Conservation (phyloP, 2,113 vertebrate species). For the Dicerorhinus sumatrensis region DNA sequence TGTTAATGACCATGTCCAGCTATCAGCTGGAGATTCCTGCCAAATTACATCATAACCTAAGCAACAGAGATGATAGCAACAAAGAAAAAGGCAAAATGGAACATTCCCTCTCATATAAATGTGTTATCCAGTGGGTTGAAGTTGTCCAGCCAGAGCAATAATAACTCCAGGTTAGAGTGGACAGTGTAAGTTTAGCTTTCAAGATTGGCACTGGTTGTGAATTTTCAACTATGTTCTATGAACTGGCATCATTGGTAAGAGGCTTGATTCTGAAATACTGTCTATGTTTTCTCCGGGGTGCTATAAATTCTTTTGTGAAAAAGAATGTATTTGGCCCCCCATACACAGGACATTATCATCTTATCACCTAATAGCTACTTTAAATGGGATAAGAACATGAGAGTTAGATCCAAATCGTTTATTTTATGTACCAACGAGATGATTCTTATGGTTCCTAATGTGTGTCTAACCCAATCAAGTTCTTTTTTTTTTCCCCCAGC, state of each 20-base stretch:
- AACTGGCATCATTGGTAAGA: not conserved
- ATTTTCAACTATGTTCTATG: not conserved
- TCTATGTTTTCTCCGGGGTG: not conserved
- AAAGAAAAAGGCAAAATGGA: conserved; percentile 78
- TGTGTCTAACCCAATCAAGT: not conserved
- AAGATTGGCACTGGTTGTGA: not conserved
- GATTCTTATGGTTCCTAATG: not conserved
- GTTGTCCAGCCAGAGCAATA: not conserved
- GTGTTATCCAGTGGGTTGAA: conserved; percentile 1
- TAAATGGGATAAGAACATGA: conserved; percentile 35
- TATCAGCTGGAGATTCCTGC: conserved; percentile 71
- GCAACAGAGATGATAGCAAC: conserved; percentile 77
- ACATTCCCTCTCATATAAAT: conserved; percentile 67
- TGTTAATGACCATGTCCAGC: conserved; percentile 69
- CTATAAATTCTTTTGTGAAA: conserved; percentile 38
- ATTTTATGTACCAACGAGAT: conserved; percentile 1
- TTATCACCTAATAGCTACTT: conserved; percentile 8
- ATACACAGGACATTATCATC: not conserved
- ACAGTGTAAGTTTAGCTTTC: not conserved
- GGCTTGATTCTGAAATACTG: conserved; percentile 24
- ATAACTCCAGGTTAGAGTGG: not conserved
- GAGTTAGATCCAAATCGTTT: conserved; percentile 11
- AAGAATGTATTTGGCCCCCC: conserved; percentile 5
- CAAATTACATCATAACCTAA: conserved; percentile 81
- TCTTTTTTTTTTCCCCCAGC: not conserved